These are phyloP conservation scores for Diglossa brunneiventris DNA, from an alignment of 2,113 vertebrate genomes.

Conservation along the genomic window DNA sequence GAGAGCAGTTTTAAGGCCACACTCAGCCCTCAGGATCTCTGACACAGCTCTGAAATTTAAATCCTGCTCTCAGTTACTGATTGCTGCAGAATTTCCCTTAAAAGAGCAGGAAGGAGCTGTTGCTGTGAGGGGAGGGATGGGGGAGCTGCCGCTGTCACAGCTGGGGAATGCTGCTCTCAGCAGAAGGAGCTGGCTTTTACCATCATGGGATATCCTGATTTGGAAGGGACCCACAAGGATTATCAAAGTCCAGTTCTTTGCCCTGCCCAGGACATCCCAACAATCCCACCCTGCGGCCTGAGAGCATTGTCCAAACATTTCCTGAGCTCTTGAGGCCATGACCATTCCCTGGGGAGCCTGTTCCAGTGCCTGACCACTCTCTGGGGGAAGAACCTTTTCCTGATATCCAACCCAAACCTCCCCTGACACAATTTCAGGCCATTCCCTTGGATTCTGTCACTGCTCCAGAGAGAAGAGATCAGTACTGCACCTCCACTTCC, in stretches of 20 bases:
- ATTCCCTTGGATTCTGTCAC: neutral
- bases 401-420: neutral
- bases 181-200: neutral
- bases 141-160: neutral
- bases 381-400: neutral
- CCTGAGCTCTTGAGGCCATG: rapidly evolving
- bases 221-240: neutral
- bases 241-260: neutral
- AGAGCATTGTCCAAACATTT: rapidly evolving
- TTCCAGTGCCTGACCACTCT: neutral
- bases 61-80: neutral
- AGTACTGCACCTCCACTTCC: neutral
- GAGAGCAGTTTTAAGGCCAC: rapidly evolving
- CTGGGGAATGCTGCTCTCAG: neutral
- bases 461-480: neutral
- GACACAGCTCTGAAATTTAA: neutral
- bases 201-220: neutral
- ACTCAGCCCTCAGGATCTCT: neutral
- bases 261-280: neutral
- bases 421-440: neutral
- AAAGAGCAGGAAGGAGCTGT: neutral
- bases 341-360: neutral
- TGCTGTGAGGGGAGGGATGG: neutral
- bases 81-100: neutral
- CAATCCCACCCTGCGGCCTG: neutral